A percentile compares a stretch with the other conserved stretches of the same genome.
Evolutionary conservation across 2,888 invertebrate species (phyloP).

Genomic region (Brachylomia viminalis): DNA sequence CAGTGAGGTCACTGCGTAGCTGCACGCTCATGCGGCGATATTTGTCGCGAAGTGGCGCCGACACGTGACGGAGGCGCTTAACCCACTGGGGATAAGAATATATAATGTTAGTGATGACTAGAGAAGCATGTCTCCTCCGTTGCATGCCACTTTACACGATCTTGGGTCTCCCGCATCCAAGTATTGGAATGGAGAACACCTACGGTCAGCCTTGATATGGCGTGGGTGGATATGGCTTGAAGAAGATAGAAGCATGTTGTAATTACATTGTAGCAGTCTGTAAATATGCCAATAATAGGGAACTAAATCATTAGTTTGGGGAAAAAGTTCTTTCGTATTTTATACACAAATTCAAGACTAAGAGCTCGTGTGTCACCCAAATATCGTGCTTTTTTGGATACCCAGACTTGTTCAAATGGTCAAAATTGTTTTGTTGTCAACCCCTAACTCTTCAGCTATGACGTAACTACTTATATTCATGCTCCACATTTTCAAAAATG

Average conservation of each 20-base stretch:
- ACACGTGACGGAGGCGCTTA: constrained; percentile 79
- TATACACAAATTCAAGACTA: no score
- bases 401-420: no score
- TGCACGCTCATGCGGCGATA: constrained; percentile 86
- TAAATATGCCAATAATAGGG: background rate
- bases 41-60: constrained; percentile 82
- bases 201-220: no score
- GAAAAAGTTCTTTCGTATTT: no score
- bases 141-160: background rate
- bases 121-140: background rate
- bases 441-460: no score
- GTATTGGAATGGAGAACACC: background rate
- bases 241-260: background rate
- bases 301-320: background rate
- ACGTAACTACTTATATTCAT: no score
- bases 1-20: constrained; percentile 77
- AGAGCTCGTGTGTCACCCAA: no score
- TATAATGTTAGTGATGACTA: background rate
- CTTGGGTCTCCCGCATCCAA: background rate
- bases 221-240: background rate
- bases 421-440: no score
- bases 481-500: no score
- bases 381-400: no score
- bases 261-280: background rate
- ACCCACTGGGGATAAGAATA: constrained; percentile 77